A percentile compares a stretch with the other conserved stretches of the same genome.
phyloP scores from a whole-genome alignment of 2,888 invertebrate genomes.

The Dryocosmus kuriphilus region DNA sequence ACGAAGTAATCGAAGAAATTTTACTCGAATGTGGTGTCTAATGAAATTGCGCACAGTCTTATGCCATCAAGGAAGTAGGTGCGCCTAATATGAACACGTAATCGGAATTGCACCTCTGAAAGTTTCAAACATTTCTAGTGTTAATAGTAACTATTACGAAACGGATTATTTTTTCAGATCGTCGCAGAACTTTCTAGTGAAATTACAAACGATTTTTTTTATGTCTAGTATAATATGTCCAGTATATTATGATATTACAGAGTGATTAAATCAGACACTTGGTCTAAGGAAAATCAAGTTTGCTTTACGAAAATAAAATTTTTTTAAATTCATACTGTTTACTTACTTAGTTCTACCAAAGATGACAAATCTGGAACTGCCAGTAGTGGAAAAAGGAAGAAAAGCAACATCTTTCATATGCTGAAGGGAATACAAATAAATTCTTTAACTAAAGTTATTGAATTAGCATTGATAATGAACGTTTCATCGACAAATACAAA shows the following conservation, averaged over 20 bases:
- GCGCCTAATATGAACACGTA: conserved; percentile 23
- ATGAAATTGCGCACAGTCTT: conserved; percentile 27
- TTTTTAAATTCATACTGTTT: background rate
- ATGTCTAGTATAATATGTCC: background rate
- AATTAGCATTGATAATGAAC: too few species aligned
- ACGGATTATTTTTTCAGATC: conserved; percentile 13
- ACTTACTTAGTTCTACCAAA: background rate
- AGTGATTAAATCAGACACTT: background rate
- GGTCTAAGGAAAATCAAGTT: background rate
- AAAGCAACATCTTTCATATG: background rate
- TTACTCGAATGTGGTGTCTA: conserved; percentile 17
- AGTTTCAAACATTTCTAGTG: conserved; percentile 19
- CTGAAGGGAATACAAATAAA: background rate
- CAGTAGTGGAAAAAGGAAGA: background rate
- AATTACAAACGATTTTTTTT: background rate
- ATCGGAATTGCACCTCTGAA: conserved; percentile 24
- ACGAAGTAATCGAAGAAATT: conserved; percentile 10
- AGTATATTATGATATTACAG: background rate
- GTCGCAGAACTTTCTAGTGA: conserved; percentile 14
- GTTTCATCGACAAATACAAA: too few species aligned
- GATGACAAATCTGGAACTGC: background rate
- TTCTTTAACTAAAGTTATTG: background rate
- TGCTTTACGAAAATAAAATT: background rate
- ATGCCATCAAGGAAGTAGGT: conserved; percentile 33
- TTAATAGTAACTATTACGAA: conserved; percentile 21